phyloP scores from a whole-genome alignment of 2,888 invertebrate species.

The Tachina grossa region DNA sequence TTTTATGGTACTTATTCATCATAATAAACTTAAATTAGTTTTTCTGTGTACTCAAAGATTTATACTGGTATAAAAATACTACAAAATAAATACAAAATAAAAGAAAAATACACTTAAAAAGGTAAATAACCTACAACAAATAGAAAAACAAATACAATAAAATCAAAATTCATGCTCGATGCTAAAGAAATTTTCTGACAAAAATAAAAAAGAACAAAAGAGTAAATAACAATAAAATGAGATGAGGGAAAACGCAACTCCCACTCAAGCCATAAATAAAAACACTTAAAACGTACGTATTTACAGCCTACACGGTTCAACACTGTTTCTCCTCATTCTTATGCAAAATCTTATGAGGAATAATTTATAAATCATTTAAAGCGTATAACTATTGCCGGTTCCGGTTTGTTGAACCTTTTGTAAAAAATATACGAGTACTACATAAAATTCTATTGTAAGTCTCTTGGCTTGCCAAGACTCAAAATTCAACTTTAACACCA shows the following conservation, averaged over 20 bases:
- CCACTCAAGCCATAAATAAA: background rate
- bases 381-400: no score
- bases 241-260: background rate
- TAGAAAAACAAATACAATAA: constrained; percentile 16
- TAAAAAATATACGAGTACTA: no score
- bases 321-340: background rate
- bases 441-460: no score
- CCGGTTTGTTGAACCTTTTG: no score
- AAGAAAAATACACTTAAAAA: constrained; percentile 22
- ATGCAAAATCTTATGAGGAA: no score
- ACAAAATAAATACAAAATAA: constrained; percentile 19
- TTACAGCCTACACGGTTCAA: constrained; percentile 11
- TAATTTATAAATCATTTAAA: no score
- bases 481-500: no score
- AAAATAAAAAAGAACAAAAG: background rate
- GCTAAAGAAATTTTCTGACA: background rate
- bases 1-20: no score
- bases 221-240: background rate
- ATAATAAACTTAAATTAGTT: no score
- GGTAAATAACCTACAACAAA: constrained; percentile 64
- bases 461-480: no score
- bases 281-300: background rate
- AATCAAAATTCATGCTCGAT: constrained; percentile 59
- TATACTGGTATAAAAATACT: constrained; percentile 2
- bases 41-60: background rate